Evolutionary conservation across 2,797 vertebrate genomes (phyloP).

Genomic region (Crax fasciolata): DNA sequence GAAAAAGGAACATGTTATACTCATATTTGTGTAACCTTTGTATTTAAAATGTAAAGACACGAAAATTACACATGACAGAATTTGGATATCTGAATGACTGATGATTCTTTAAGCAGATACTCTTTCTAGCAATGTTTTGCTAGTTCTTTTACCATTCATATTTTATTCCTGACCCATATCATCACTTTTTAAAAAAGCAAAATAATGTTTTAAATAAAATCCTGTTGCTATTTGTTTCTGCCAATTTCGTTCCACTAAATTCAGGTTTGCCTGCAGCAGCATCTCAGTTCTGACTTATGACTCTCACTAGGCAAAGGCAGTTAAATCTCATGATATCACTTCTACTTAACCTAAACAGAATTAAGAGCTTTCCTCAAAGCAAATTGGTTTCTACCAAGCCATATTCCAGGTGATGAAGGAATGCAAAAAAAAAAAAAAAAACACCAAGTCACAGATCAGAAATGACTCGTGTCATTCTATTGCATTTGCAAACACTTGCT

Average conservation of each 20-base stretch:
- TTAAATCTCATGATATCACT: conserved; percentile 57
- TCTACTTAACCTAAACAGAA: conserved; percentile 65
- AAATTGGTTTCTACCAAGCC: conserved; percentile 38
- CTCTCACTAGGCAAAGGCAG: conserved; percentile 64
- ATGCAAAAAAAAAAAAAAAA: conserved; percentile 15
- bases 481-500: conserved; percentile 6
- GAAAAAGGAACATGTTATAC: background rate
- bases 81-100: background rate
- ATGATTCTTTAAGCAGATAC: background rate
- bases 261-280: conserved; percentile 61
- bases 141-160: conserved; percentile 38
- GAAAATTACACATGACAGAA: background rate
- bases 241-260: conserved; percentile 67
- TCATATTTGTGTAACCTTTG: background rate
- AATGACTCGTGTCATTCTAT: conserved; percentile 46
- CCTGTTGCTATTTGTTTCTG: conserved; percentile 64
- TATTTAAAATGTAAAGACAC: background rate
- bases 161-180: conserved; percentile 55
- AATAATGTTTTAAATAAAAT: conserved; percentile 66
- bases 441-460: conserved; percentile 21
- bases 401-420: conserved; percentile 56
- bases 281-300: conserved; percentile 59
- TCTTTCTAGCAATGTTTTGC: background rate
- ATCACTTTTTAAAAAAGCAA: conserved; percentile 44
- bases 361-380: conserved; percentile 49